phyloP scores from a whole-genome alignment of 1,140 invertebrate genomes.

The Neodiprion fabricii region DNA sequence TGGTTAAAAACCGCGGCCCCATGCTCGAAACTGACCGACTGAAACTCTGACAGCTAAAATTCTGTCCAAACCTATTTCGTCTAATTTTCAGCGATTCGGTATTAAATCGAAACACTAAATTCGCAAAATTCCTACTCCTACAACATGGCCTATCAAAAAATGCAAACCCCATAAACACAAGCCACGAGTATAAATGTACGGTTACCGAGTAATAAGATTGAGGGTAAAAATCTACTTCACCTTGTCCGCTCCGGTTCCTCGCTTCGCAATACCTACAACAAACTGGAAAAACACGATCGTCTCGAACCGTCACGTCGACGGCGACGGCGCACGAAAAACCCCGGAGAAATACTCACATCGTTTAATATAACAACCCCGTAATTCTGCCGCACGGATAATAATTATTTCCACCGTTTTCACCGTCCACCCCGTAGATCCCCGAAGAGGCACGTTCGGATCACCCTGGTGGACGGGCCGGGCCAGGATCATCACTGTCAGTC shows the following conservation, averaged over 20 bases:
- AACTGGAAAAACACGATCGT: neutral
- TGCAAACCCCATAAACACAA: no score
- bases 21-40: no score
- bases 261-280: neutral
- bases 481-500: conserved; percentile 29
- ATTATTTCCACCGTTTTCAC: neutral
- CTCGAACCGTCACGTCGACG: neutral
- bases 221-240: neutral
- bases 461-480: conserved; percentile 5
- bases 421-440: neutral
- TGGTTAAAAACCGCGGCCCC: no score
- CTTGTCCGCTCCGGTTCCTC: neutral
- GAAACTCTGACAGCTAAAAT: no score
- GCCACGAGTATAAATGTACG: no score
- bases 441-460: neutral
- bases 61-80: no score
- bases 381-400: neutral
- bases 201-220: no score
- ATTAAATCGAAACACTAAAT: no score
- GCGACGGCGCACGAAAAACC: neutral
- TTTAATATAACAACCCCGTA: neutral
- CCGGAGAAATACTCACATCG: neutral
- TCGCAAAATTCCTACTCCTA: no score
- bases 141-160: no score
- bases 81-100: no score